Evolutionary conservation across 2,797 vertebrate species (phyloP), one percentile per base, ranked within the genome.

Genomic region (Clarias laeviceps): DNA sequence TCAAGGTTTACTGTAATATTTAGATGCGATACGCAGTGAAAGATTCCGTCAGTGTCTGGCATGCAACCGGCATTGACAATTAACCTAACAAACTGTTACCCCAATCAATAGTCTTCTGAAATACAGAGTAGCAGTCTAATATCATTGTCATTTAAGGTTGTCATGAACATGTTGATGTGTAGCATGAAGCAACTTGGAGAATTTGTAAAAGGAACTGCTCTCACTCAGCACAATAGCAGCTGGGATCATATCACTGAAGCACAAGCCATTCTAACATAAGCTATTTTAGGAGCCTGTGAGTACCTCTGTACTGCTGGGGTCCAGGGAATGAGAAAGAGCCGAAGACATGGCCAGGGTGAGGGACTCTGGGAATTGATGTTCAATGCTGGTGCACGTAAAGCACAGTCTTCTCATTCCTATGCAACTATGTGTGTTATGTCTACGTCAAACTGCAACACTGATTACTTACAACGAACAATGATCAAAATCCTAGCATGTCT

Each of bases 221-320:
- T 91, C 90, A 91, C 87, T 91, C 88, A 88, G 84, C 90, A 90
- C 84, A 82, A 79, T 77, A 80, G 88, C 90, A 90, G 88, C 88
- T 92, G 91, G 80, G 84, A 54, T 74, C 82, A 83, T 84, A 88
- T 85, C 81, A 59, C 69, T 82, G 78, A 86, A 79, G 66, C 87
- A 89, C 82, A 85, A 86, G 79, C 83, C 88, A 88, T 89, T 89
- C 85, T 83, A 84, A 85, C 85, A 89, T 82, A 82, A 73, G 87
- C 89, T 91, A 91, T 91, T 91, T 89, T 88, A 84, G 84, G 86
- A 68, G 15, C 59, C 80, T 84, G 85, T 82, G 50, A 87, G 83
- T 83, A 82, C 84, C 81, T 82, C 85, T 87, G 85, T 70, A 78
- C 86, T 70, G 80, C 84, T 84, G n/a, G 64, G 84, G 87, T 87